These are phyloP conservation scores for Eumerus sabulonum DNA, from an alignment of 2,888 invertebrate genomes.

Conservation along the genomic window DNA sequence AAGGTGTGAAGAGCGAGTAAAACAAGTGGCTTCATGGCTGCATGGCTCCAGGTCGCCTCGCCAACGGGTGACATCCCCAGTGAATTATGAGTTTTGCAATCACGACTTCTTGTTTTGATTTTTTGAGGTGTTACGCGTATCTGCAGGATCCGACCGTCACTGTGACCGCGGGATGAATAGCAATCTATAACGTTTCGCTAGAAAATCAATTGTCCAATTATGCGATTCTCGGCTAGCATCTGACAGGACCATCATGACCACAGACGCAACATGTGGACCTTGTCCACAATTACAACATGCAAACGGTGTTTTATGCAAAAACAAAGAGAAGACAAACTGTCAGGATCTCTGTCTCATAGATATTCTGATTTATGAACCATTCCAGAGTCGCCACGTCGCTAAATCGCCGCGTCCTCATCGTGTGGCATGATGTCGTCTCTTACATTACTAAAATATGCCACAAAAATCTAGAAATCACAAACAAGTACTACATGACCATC, in stretches of 20 bases:
- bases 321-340: constrained; percentile 1
- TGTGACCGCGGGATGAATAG: no score
- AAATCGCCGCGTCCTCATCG: constrained; percentile 41
- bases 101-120: constrained; percentile 77
- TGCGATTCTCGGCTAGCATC: no score
- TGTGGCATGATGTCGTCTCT: constrained; percentile 48
- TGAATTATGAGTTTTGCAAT: constrained; percentile 78
- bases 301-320: constrained; percentile 66
- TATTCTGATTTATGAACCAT: constrained; percentile 66
- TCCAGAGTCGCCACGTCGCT: constrained; percentile 28
- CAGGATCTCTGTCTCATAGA: constrained; percentile 29
- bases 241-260: constrained; percentile 16
- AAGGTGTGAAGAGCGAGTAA: constrained; percentile 40
- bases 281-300: constrained; percentile 66
- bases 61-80: constrained; percentile 67
- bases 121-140: constrained; percentile 56
- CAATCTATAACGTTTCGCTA: no score
- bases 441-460: constrained; percentile 56
- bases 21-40: constrained; percentile 55
- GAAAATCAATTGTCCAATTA: no score
- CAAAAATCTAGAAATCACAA: constrained; percentile 64
- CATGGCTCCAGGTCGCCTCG: constrained; percentile 21
- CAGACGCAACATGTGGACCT: constrained; percentile 46
- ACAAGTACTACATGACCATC: constrained; percentile 44
- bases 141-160: background rate